Conservation (phyloP, 2,797 vertebrate species). For the Morelia viridis region DNA sequence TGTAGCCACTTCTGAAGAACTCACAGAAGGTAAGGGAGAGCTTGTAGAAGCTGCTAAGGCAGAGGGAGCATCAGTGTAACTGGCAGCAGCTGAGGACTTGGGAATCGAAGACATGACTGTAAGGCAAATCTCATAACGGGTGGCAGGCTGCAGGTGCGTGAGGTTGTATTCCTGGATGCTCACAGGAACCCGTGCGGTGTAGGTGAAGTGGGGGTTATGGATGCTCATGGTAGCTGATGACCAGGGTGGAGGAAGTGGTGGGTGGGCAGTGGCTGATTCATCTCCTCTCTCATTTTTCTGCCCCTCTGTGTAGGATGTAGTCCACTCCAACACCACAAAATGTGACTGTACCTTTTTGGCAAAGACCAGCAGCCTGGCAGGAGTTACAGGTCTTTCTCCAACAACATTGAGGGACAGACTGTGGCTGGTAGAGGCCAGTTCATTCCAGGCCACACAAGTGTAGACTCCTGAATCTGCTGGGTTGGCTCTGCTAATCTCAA, state of each 20-base stretch:
- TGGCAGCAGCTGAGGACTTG: not conserved
- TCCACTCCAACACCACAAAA: constrained; percentile 84
- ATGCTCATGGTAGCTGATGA: constrained; percentile 80
- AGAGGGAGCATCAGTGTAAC: not conserved
- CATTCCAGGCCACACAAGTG: constrained; percentile 81
- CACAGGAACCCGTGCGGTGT: constrained; percentile 80
- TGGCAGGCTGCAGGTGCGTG: constrained; percentile 81
- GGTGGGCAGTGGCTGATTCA: not conserved
- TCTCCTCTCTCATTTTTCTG: constrained; percentile 13
- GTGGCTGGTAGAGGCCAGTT: constrained; percentile 75
- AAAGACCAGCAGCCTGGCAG: constrained; percentile 68
- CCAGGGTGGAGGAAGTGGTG: constrained; percentile 66
- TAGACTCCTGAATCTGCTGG: constrained; percentile 78
- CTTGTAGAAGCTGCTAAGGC: not conserved
- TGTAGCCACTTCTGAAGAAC: not conserved
- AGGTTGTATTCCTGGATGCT: constrained; percentile 85
- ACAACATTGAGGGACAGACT: constrained; percentile 44
- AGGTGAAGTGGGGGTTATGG: constrained; percentile 83
- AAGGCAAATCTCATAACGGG: constrained; percentile 80
- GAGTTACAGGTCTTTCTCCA: constrained; percentile 36
- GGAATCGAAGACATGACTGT: constrained; percentile 63
- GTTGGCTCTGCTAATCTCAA: constrained; percentile 76
- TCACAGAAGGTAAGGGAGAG: not conserved
- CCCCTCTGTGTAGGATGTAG: constrained; percentile 56
- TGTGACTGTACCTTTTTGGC: constrained; percentile 77